A percentile compares a stretch with the other conserved stretches of the same genome.
These are phyloP conservation scores for Gymnothorax javanicus DNA, from an alignment of 2,797 vertebrate genomes.

Conservation along the genomic window DNA sequence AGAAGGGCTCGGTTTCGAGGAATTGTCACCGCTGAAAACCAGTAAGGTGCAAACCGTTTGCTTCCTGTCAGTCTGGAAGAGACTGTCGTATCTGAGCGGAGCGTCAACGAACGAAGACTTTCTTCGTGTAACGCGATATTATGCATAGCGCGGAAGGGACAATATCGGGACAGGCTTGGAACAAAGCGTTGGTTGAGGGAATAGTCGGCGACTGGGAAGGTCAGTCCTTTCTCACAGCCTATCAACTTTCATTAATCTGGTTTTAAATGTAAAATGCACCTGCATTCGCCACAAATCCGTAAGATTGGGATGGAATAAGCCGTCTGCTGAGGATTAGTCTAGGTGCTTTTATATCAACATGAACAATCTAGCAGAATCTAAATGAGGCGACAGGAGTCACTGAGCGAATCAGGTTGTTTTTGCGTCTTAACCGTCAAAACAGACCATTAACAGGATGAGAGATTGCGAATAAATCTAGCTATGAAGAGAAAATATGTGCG, in stretches of 20 bases:
- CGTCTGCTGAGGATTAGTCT: not conserved
- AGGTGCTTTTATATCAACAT: slow-evolving; percentile 12
- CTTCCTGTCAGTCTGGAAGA: slow-evolving; percentile 46
- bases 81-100: slow-evolving; percentile 59
- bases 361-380: slow-evolving; percentile 5
- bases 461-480: not conserved
- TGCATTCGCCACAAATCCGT: not conserved
- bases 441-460: not conserved
- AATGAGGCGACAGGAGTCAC: slow-evolving; percentile 17
- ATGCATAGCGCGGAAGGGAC: slow-evolving; percentile 61
- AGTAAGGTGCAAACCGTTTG: slow-evolving; percentile 45
- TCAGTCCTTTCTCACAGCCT: slow-evolving; percentile 48
- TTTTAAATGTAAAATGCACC: not conserved
- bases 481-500: slow-evolving; percentile 9
- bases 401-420: slow-evolving; percentile 13
- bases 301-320: not conserved
- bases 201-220: slow-evolving; percentile 62
- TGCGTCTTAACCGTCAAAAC: not conserved
- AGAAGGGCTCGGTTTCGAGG: slow-evolving; percentile 4
- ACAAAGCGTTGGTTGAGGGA: slow-evolving; percentile 59
- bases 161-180: slow-evolving; percentile 58
- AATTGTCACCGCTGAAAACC: slow-evolving; percentile 2
- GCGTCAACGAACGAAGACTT: slow-evolving; percentile 52
- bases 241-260: not conserved
- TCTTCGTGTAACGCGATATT: slow-evolving; percentile 59